Percentiles rank a stretch among this genome's conserved stretches.
Conservation (phyloP, 2,888 invertebrate species). For the Nemoura dubitans region DNA sequence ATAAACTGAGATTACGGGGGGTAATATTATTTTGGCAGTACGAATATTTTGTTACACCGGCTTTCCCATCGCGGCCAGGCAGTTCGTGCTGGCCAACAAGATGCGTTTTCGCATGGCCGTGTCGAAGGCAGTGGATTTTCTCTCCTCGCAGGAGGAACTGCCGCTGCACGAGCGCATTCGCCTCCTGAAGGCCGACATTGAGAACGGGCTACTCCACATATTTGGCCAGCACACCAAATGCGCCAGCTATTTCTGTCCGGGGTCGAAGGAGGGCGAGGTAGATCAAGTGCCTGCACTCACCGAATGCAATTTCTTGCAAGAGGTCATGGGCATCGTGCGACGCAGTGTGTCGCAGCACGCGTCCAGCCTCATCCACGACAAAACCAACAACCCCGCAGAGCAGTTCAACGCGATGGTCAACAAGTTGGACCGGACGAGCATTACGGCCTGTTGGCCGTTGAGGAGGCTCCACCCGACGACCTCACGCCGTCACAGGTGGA, state of each 20-base stretch:
- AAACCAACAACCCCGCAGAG: slow-evolving; percentile 18
- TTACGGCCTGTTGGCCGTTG: slow-evolving; percentile 18
- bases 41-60: too few relatives aligned
- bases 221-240: slow-evolving; percentile 22
- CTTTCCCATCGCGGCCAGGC: not conserved
- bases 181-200: slow-evolving; percentile 2
- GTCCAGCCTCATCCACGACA: slow-evolving; percentile 13
- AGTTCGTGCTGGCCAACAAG: not conserved
- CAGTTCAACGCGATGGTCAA: slow-evolving; percentile 26
- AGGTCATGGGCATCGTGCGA: not conserved
- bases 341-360: slow-evolving; percentile 19
- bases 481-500: not conserved
- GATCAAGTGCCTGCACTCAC: slow-evolving; percentile 13
- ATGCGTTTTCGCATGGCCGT: slow-evolving; percentile 33
- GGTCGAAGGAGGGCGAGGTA: slow-evolving; percentile 27
- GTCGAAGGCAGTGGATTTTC: not conserved
- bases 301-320: slow-evolving; percentile 9
- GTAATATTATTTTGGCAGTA: too few relatives aligned
- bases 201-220: slow-evolving; percentile 33
- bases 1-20: too few relatives aligned
- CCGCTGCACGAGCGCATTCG: slow-evolving; percentile 17
- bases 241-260: slow-evolving; percentile 38
- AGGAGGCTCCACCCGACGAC: not conserved
- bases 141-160: not conserved
- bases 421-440: slow-evolving; percentile 38